Evolutionary conservation across 2,797 vertebrate species (phyloP).

Genomic region (Sphenopsis melanotis): DNA sequence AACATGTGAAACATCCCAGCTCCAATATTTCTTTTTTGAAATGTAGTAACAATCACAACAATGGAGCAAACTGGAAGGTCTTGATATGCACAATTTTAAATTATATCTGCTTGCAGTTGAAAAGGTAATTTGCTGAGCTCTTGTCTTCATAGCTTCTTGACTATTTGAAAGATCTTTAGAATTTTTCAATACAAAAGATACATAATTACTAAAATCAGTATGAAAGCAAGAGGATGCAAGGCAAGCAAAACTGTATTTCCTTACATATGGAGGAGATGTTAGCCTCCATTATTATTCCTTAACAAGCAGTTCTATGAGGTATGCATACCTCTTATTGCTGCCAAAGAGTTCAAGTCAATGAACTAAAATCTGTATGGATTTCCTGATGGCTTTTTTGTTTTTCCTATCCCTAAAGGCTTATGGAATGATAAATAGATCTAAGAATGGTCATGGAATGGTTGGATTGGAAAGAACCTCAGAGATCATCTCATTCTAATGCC

Average conservation of each 20-base stretch:
- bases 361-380: neutral
- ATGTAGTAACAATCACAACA: neutral
- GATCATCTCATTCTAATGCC: neutral
- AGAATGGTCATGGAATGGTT: neutral
- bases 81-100: neutral
- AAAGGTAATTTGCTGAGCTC: neutral
- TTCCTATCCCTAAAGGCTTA: rapidly evolving
- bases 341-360: neutral
- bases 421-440: neutral
- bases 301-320: neutral
- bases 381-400: neutral
- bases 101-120: neutral
- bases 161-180: neutral
- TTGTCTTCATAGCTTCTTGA: neutral
- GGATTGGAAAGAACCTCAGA: neutral
- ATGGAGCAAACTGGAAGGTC: neutral
- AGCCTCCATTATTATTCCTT: neutral
- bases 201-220: neutral
- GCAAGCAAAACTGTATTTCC: neutral
- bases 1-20: neutral
- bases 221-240: neutral
- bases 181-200: neutral
- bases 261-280: neutral
- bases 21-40: neutral
- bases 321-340: neutral